Base-by-base conservation (phyloP, 30 jellyfish, hydroid and myxozoan species). In the Hydractinia symbiolongicarpus region DNA sequence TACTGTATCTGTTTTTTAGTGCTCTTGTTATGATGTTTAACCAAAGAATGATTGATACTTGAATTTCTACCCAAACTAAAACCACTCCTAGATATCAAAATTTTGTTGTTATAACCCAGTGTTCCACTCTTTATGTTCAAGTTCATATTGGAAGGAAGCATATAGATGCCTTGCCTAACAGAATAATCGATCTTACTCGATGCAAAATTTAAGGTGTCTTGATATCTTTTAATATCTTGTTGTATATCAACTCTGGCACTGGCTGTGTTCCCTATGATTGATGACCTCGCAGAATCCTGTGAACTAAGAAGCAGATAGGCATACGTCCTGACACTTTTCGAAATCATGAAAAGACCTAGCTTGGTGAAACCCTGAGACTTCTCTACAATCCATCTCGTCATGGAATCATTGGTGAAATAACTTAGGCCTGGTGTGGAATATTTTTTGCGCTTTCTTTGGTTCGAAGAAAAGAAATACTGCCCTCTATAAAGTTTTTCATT, bases 241-340 rank as follows among this genome's bases (percentile, higher is more conserved):
- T 58, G 69, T 11, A 58, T 58, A 58, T 58, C 69, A 58, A 58
- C 69, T 58, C 69, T 30, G 44, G 69, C 69, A 16, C 69, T 58
- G 15, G 69, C 15, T 13, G 15, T 16, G 69, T 58, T 58, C 1
- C 69, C 69, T 11, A 58, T 16, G 19, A 58, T 58, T 16, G 19
- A 58, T 58, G 69, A 13, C 19, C 69, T 58, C 15, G 69, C 69
- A 11, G 69, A 58, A 16, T 1, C 69, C 19, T 58, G 69, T 16
- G 69, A 58, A 58, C 69, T 58, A 16, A 58, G 19, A 3, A 58
- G 15, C 15, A 58, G 69, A 58, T 58, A 58, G 17, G 19, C 69
- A 58, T 58, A 58, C 19, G 69, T 16, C 19, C 69, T 13, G 17
- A 58, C 69, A 16, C 69, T 58, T 58, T 58, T 3, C 1, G 69